phyloP scores from a whole-genome alignment of 2,113 vertebrate species.

The Haemorhous mexicanus region DNA sequence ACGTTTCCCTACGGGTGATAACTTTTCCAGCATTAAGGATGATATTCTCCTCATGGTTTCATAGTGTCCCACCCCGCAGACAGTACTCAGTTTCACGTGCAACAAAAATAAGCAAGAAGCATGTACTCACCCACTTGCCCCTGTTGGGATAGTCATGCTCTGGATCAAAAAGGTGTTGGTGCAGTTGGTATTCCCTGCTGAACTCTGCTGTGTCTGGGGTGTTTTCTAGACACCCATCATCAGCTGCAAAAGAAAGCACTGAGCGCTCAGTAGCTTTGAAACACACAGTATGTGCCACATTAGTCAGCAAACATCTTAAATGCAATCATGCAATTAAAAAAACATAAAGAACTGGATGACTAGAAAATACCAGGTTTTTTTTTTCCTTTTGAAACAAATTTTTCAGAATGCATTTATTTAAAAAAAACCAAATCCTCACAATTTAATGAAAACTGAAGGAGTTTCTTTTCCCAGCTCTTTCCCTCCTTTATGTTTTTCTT shows the following conservation, averaged over 20 bases:
- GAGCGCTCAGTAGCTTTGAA: background rate
- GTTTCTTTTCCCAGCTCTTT: background rate
- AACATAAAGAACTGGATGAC: background rate
- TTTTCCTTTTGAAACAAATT: background rate
- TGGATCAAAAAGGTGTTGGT: conserved; percentile 92
- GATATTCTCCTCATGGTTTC: background rate
- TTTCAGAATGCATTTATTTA: background rate
- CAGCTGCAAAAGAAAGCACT: conserved; percentile 69
- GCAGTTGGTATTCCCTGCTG: conserved; percentile 94
- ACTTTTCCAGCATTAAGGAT: background rate
- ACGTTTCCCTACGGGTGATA: background rate
- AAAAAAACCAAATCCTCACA: background rate
- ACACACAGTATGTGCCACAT: background rate
- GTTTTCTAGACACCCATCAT: conserved; percentile 91
- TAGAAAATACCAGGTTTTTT: background rate
- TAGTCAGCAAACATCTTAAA: background rate
- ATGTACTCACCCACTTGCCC: conserved; percentile 89
- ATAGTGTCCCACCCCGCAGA: background rate
- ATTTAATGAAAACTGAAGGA: background rate
- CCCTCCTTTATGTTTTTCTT: background rate
- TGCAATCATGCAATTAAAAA: background rate
- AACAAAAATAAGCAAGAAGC: background rate
- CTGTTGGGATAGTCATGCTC: conserved; percentile 91
- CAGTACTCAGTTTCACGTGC: background rate
- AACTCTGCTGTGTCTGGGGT: conserved; percentile 95